Evolutionary conservation across 2,888 invertebrate species (phyloP).

Genomic region (Micropterix aruncella): DNA sequence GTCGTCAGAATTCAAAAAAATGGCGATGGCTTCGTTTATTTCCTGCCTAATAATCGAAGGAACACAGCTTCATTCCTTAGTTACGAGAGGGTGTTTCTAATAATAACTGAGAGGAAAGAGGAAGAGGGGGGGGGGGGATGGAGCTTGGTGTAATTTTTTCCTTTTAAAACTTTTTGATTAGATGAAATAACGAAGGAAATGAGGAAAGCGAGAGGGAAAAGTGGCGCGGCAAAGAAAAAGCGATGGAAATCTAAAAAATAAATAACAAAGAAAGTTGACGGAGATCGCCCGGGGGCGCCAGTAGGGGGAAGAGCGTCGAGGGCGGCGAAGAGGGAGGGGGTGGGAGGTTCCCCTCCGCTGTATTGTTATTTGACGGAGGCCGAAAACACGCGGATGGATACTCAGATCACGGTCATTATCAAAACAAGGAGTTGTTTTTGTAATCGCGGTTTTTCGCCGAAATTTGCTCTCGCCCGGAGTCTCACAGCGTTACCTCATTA

Average conservation of each 20-base stretch:
- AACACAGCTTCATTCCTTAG: too few species aligned
- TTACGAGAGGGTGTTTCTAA: neutral
- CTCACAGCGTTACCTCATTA: too few species aligned
- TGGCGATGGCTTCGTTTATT: too few species aligned
- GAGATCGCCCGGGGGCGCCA: slow-evolving; percentile 6
- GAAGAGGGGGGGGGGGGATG: too few species aligned
- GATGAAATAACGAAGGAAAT: slow-evolving; percentile 41
- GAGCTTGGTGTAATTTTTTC: slow-evolving; percentile 38
- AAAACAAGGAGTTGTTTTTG: slow-evolving; percentile 1
- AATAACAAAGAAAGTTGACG: slow-evolving; percentile 9
- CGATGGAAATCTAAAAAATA: slow-evolving; percentile 5
- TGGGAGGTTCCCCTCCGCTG: neutral
- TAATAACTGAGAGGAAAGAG: too few species aligned
- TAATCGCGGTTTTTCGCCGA: neutral
- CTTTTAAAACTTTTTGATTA: slow-evolving; percentile 46
- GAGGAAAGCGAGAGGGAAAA: slow-evolving; percentile 16
- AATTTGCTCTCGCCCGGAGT: neutral
- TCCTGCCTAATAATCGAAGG: too few species aligned
- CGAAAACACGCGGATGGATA: neutral
- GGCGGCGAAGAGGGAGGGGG: neutral
- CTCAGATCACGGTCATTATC: slow-evolving; percentile 2
- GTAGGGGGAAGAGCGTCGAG: neutral
- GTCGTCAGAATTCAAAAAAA: too few species aligned
- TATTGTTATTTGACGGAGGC: neutral
- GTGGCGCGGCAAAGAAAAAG: slow-evolving; percentile 1